Evolutionary conservation across 2,113 vertebrate genomes (phyloP), one percentile per base, ranked within the genome.

Genomic region (Eleginops maclovinus): DNA sequence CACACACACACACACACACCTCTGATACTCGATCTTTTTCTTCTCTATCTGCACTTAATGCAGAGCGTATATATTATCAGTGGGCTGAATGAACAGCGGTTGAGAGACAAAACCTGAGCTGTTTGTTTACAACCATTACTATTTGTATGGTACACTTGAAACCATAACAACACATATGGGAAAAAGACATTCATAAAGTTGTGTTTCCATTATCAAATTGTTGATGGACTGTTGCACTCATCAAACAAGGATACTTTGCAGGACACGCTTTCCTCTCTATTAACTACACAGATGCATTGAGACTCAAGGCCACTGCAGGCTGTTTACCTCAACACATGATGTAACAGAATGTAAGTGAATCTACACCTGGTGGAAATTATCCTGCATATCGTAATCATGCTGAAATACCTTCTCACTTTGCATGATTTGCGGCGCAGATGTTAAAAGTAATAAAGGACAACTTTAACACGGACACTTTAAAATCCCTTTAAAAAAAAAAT

Each of bases 271-370:
- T 69, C 3, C n/a, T 75, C n/a, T 31, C 31, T 58, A 63, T 77
- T 66, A 79, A 41, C 44, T 24, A 31, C 31, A 62, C 60, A 50
- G 47, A 75, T 50, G 21, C 50, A 26, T 5, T 51, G 9, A 36
- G 43, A 75, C 66, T 82, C 50, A 61, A 53, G 72, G 22, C 14
- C 24, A n/a, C 12, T 40, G 49, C 1, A 1, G 47, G 53, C 47
- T 58, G 51, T 75, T 83, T 76, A 70, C 36, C 53, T 58, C 46
- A 22, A n/a, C 7, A 31, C 26, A 41, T 77, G 85, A 87, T 82
- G 83, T 28, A 86, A 87, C 49, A 17, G 61, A 68, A 16, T 68
- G 75, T 60, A 76, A 79, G 67, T 17, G 19, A 59, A 56, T 51
- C 26, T 9, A 40, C 68, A 75, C 28, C 64, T 82, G 63, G 12